A percentile compares a stretch with the other conserved stretches of the same genome.
Evolutionary conservation across 2,888 invertebrate genomes (phyloP).

Genomic region (Caenorhabditis auriculariae): DNA sequence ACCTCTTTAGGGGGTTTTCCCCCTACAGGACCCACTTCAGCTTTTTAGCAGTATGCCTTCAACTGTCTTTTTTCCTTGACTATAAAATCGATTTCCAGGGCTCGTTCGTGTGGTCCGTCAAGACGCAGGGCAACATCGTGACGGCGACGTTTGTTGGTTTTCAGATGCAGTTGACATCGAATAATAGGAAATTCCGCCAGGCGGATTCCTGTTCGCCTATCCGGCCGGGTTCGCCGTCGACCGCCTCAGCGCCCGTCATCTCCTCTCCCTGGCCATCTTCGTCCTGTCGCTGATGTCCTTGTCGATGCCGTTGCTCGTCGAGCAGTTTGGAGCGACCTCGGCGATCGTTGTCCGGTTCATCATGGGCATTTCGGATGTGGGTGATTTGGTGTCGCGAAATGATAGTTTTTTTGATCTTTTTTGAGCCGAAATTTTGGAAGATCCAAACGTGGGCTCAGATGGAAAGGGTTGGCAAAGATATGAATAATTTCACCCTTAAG

Average conservation of each 20-base stretch:
- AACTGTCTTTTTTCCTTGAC: no score
- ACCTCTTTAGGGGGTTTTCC: no score
- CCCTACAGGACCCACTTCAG: no score
- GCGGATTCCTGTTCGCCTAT: slow-evolving; percentile 28
- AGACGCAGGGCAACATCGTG: slow-evolving; percentile 24
- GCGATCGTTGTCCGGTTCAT: slow-evolving; percentile 37
- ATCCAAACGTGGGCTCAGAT: no score
- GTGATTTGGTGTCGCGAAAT: not conserved
- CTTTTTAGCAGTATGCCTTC: slow-evolving; percentile 1
- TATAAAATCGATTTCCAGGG: slow-evolving; percentile 14
- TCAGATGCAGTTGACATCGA: not conserved
- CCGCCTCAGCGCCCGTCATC: slow-evolving; percentile 25
- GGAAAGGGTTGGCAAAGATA: no score
- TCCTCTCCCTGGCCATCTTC: slow-evolving; percentile 15
- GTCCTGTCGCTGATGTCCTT: slow-evolving; percentile 16
- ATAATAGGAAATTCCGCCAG: not conserved
- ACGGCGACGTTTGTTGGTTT: slow-evolving; percentile 21
- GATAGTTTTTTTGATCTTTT: not conserved
- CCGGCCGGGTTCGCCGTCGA: slow-evolving; percentile 25
- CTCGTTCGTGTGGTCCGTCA: slow-evolving; percentile 21
- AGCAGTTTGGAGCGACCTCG: slow-evolving; percentile 21
- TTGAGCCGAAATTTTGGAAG: no score
- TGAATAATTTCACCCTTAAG: no score
- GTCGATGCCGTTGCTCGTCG: slow-evolving; percentile 33
- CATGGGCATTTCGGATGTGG: slow-evolving; percentile 47